These are phyloP conservation scores for Heliothis virescens DNA, from an alignment of 1,140 invertebrate species.

Conservation along the genomic window DNA sequence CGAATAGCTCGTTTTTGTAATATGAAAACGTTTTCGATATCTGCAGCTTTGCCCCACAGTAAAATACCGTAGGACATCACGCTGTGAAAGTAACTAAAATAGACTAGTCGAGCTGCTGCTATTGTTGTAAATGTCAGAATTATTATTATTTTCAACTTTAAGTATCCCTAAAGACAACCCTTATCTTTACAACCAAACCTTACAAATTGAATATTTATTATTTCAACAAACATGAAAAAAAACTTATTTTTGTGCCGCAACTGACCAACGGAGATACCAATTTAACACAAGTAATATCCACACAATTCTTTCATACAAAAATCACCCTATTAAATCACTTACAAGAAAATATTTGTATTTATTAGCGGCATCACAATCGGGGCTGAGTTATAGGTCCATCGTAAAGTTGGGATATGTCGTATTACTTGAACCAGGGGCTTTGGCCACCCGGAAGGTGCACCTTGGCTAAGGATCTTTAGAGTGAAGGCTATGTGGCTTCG, in stretches of 20 bases:
- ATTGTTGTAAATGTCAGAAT: not conserved
- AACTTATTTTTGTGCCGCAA: too few species aligned
- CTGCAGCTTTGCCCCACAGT: too few species aligned
- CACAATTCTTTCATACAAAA: constrained; percentile 45
- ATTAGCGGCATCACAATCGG: constrained; percentile 66
- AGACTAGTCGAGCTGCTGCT: too few species aligned
- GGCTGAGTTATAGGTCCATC: constrained; percentile 69
- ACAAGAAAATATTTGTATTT: constrained; percentile 76
- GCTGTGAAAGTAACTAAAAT: too few species aligned
- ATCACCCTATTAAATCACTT: constrained; percentile 69
- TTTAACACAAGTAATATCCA: constrained; percentile 53
- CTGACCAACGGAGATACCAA: too few species aligned
- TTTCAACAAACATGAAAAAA: too few species aligned
- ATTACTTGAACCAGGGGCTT: constrained; percentile 51
- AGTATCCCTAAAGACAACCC: not conserved
- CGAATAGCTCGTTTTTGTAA: too few species aligned
- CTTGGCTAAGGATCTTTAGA: not conserved
- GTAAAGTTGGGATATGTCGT: constrained; percentile 64
- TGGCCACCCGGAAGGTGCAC: constrained; percentile 54
- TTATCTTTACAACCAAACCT: too few species aligned
- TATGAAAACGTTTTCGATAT: too few species aligned
- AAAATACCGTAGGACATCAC: too few species aligned
- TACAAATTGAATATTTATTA: too few species aligned
- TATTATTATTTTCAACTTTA: not conserved
- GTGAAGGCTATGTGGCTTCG: not conserved